These are phyloP conservation scores for Myotis lucifugus DNA, from an alignment of 2,113 vertebrate species.

Conservation along the genomic window DNA sequence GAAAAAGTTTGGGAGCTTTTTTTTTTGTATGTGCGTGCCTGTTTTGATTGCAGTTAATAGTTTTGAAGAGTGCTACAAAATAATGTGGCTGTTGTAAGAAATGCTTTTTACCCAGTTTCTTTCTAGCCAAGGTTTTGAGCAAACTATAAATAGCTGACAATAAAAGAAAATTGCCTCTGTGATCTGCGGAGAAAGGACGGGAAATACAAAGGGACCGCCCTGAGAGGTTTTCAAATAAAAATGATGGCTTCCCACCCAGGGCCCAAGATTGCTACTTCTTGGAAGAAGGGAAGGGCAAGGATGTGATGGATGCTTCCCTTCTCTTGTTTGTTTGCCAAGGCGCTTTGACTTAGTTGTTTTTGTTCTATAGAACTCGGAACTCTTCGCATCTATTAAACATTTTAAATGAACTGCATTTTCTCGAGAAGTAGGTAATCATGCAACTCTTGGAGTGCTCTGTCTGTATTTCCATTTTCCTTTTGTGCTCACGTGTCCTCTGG, in stretches of 20 bases:
- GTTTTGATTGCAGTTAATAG: conserved; percentile 72
- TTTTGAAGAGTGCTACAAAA: conserved; percentile 69
- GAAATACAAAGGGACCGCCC: conserved; percentile 70
- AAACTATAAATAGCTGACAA: conserved; percentile 80
- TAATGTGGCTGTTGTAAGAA: conserved; percentile 73
- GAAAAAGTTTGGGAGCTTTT: conserved; percentile 33
- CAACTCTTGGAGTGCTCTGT: neutral
- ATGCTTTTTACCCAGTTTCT: conserved; percentile 74
- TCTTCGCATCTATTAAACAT: conserved; percentile 50
- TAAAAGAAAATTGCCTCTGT: conserved; percentile 78
- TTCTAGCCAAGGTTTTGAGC: conserved; percentile 72
- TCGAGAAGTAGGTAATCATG: conserved; percentile 22
- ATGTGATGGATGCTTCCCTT: neutral
- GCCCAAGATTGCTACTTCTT: conserved; percentile 61
- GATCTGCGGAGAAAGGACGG: conserved; percentile 73
- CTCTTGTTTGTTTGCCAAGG: conserved; percentile 66
- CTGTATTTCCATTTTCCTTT: neutral
- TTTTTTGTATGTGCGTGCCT: neutral
- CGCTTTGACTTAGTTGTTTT: conserved; percentile 58
- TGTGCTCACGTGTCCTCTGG: neutral
- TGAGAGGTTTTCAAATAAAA: conserved; percentile 78
- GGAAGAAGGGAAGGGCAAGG: conserved; percentile 18
- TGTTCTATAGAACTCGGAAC: conserved; percentile 23
- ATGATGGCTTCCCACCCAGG: conserved; percentile 54
- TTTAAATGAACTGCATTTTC: conserved; percentile 63